phyloP scores from a whole-genome alignment of 1,140 invertebrate genomes.

The Camponotus vicinus region DNA sequence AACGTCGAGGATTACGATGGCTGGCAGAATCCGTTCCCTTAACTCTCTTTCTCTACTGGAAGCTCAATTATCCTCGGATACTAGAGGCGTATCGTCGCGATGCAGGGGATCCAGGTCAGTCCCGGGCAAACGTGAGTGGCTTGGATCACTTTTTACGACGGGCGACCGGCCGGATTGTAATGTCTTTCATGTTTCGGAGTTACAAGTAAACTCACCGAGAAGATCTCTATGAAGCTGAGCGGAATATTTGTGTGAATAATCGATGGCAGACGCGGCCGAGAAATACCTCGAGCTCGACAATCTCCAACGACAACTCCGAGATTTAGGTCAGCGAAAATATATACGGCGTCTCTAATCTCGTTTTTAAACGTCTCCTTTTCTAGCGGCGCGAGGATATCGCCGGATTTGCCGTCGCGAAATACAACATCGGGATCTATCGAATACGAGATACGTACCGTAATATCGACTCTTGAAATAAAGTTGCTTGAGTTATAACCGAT shows the following conservation, averaged over 20 bases:
- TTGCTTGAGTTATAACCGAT: constrained; percentile 16
- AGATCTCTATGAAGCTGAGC: constrained; percentile 29
- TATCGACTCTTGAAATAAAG: constrained; percentile 41
- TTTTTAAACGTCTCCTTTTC: constrained; percentile 16
- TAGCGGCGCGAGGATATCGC: not conserved
- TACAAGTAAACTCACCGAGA: not conserved
- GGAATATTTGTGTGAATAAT: constrained; percentile 53
- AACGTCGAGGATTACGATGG: constrained; percentile 27
- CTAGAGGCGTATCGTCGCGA: constrained; percentile 37
- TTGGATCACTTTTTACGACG: constrained; percentile 35
- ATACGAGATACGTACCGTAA: not conserved
- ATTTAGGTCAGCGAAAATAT: constrained; percentile 47
- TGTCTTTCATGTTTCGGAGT: constrained; percentile 43
- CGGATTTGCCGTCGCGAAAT: constrained; percentile 4
- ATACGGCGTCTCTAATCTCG: not conserved
- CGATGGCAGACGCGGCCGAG: constrained; percentile 20
- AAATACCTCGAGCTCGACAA: not conserved
- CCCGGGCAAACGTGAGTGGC: constrained; percentile 4
- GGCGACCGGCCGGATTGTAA: constrained; percentile 9
- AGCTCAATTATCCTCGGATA: constrained; percentile 55
- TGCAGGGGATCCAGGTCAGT: constrained; percentile 46
- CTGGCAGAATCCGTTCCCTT: constrained; percentile 2
- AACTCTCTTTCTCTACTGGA: not conserved
- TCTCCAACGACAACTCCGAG: not conserved
- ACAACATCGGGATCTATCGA: not conserved